Conservation (phyloP, 2,888 invertebrate genomes). For the Podabrus alpinus region DNA sequence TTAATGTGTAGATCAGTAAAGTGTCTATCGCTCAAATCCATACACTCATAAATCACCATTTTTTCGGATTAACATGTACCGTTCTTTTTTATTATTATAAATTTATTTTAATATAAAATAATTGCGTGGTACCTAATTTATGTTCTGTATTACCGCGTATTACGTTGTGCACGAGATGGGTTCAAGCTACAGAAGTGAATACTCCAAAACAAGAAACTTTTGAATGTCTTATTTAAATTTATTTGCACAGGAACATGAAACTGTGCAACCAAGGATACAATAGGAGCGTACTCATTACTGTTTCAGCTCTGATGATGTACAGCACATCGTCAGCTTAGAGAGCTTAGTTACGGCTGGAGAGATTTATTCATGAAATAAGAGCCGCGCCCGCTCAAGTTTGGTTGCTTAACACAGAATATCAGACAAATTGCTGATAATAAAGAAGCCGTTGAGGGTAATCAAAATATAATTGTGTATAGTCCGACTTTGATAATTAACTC, state of each 20-base stretch:
- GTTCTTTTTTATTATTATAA: neutral
- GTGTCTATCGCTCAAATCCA: slow-evolving; percentile 10
- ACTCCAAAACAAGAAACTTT: slow-evolving; percentile 6
- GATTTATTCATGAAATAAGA: slow-evolving; percentile 43
- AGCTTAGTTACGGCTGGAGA: slow-evolving; percentile 35
- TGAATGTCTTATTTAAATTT: slow-evolving; percentile 23
- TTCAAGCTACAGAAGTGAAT: slow-evolving; percentile 9
- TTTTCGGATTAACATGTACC: neutral
- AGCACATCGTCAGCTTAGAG: slow-evolving; percentile 42
- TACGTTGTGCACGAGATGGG: neutral
- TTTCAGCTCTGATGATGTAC: slow-evolving; percentile 40
- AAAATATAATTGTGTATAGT: slow-evolving; percentile 49
- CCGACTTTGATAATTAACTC: slow-evolving; percentile 55
- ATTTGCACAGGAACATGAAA: slow-evolving; percentile 27
- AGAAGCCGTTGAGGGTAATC: slow-evolving; percentile 45
- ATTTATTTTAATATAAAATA: slow-evolving; percentile 15
- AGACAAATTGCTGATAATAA: slow-evolving; percentile 47
- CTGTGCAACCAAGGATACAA: slow-evolving; percentile 22
- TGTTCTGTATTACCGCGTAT: neutral
- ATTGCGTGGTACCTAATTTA: neutral
- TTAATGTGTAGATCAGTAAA: slow-evolving; percentile 26
- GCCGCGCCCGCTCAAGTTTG: slow-evolving; percentile 34
- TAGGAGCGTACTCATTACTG: slow-evolving; percentile 24
- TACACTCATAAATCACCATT: neutral
- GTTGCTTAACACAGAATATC: slow-evolving; percentile 23